A percentile compares a stretch with the other conserved stretches of the same genome.
Evolutionary conservation across 2,888 invertebrate genomes (phyloP).

Genomic region (Conchocele bisecta): DNA sequence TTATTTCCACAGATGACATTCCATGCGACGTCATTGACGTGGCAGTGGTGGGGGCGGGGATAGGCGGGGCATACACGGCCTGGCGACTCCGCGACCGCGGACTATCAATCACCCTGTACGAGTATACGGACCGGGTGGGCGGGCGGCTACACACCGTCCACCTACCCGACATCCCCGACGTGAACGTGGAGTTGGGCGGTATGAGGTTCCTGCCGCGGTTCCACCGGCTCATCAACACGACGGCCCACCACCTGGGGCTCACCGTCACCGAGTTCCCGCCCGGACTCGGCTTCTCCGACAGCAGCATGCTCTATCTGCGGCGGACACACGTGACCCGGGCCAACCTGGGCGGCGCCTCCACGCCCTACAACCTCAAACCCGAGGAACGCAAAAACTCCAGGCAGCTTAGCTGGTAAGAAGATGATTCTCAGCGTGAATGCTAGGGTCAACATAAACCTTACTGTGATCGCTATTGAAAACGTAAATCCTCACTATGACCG

Average conservation of each 20-base stretch:
- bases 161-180: slow-evolving; percentile 41
- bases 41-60: slow-evolving; percentile 51
- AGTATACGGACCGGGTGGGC: slow-evolving; percentile 48
- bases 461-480: too few relatives aligned
- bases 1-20: too few relatives aligned
- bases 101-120: slow-evolving; percentile 39
- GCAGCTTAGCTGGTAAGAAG: slow-evolving; percentile 2
- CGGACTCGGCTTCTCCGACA: slow-evolving; percentile 13
- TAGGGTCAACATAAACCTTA: too few relatives aligned
- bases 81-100: slow-evolving; percentile 38
- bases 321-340: slow-evolving; percentile 12
- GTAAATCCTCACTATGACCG: too few relatives aligned
- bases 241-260: slow-evolving; percentile 35
- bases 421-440: too few relatives aligned
- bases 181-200: slow-evolving; percentile 52
- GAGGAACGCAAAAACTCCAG: slow-evolving; percentile 9
- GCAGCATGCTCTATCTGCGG: slow-evolving; percentile 22
- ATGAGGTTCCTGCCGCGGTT: slow-evolving; percentile 40
- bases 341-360: slow-evolving; percentile 7
- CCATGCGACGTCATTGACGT: too few relatives aligned
- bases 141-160: slow-evolving; percentile 40
- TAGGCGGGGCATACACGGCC: slow-evolving; percentile 42
- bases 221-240: slow-evolving; percentile 22
- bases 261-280: slow-evolving; percentile 19
- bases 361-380: slow-evolving; percentile 38